Percentiles rank a stretch among this genome's conserved stretches.
These are phyloP conservation scores for Digitonthophagus gazella DNA, from an alignment of 2,888 invertebrate species.

Conservation along the genomic window DNA sequence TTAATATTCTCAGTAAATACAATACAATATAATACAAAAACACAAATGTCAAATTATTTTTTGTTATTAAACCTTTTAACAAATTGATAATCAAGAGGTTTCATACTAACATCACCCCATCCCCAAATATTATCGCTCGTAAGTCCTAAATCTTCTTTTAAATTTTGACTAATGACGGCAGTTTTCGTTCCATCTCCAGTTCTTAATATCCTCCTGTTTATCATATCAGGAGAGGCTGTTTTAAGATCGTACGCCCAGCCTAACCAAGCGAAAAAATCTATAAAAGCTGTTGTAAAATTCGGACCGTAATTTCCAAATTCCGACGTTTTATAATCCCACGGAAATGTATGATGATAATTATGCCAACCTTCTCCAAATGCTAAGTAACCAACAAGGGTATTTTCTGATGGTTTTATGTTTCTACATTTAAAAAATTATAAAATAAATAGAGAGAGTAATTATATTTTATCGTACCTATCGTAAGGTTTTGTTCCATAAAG, in stretches of 20 bases:
- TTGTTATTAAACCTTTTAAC: background rate
- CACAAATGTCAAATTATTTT: too few species aligned
- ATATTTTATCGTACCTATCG: slow-evolving; percentile 63
- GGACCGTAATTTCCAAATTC: slow-evolving; percentile 51
- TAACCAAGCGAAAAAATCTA: slow-evolving; percentile 73
- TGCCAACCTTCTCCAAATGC: slow-evolving; percentile 85
- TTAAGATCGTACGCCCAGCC: slow-evolving; percentile 83
- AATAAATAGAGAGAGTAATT: background rate
- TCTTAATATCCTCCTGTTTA: slow-evolving; percentile 37
- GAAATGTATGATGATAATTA: slow-evolving; percentile 78
- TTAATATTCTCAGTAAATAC: too few species aligned
- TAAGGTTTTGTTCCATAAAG: slow-evolving; percentile 90
- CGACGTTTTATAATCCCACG: slow-evolving; percentile 58
- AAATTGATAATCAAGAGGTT: background rate
- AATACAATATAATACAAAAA: too few species aligned
- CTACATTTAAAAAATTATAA: slow-evolving; percentile 52
- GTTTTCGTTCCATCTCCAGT: too few species aligned
- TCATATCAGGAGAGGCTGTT: slow-evolving; percentile 58
- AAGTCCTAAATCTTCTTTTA: background rate
- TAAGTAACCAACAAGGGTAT: slow-evolving; percentile 66
- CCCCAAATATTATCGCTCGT: background rate
- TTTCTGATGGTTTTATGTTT: slow-evolving; percentile 71
- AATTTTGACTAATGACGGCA: too few species aligned
- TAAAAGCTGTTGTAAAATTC: slow-evolving; percentile 78
- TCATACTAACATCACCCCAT: background rate